Conservation (phyloP, 2,888 invertebrate species). For the Myopa tessellatipennis region DNA sequence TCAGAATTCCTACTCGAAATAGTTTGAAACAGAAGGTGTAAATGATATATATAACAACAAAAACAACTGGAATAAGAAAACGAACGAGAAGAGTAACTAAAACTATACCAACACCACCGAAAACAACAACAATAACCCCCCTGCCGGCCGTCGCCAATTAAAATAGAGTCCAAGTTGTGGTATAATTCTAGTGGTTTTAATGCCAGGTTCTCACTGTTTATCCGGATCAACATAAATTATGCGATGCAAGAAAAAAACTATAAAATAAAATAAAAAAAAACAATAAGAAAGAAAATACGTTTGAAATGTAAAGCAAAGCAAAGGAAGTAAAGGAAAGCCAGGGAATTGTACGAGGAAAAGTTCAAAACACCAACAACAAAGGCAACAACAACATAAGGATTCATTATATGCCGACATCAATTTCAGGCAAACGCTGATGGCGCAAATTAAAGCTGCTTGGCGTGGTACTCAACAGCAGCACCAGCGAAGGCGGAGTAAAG, state of each 20-base stretch:
- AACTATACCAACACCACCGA: neutral
- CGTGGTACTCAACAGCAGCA: neutral
- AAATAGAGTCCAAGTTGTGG: conserved; percentile 8
- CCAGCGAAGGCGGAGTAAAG: neutral
- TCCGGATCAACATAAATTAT: conserved; percentile 28
- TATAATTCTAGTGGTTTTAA: conserved; percentile 22
- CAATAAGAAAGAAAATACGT: neutral
- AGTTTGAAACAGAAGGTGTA: conserved; percentile 20
- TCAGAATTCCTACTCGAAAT: neutral
- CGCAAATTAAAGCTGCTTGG: conserved; percentile 21
- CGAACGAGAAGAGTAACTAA: neutral
- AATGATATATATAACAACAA: conserved; percentile 13
- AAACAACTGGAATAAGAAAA: too few relatives aligned
- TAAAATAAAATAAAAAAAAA: neutral
- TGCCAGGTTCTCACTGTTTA: conserved; percentile 34
- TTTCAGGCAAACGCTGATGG: conserved; percentile 31
- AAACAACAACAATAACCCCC: conserved; percentile 2
- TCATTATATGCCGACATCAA: conserved; percentile 32
- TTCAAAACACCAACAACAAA: conserved; percentile 12
- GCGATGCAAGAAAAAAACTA: neutral
- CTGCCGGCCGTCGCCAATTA: conserved; percentile 7
- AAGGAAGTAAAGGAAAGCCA: neutral
- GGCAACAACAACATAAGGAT: conserved; percentile 21
- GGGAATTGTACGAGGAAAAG: neutral
- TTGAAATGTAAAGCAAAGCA: neutral